These are phyloP conservation scores for Leuciscus idus DNA, from an alignment of 2,113 vertebrate species.

Conservation along the genomic window DNA sequence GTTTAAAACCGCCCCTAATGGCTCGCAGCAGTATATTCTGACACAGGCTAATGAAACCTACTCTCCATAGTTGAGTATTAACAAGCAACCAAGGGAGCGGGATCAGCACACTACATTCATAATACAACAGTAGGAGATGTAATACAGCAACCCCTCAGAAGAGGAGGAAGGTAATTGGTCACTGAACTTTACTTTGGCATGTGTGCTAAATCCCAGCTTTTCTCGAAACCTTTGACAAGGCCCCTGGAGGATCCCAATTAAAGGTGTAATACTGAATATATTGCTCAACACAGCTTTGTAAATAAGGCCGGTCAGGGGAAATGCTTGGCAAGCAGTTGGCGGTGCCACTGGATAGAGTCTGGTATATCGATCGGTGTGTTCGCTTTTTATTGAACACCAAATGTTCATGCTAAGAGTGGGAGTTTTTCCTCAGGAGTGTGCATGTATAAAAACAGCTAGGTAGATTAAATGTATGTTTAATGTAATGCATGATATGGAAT, in stretches of 20 bases:
- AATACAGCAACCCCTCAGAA: constrained; percentile 62
- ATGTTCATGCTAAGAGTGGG: constrained; percentile 17
- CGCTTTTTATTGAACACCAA: constrained; percentile 46
- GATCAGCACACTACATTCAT: constrained; percentile 65
- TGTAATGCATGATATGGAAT: neutral
- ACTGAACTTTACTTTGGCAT: constrained; percentile 66
- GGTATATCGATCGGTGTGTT: constrained; percentile 21
- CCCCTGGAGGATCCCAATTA: constrained; percentile 76
- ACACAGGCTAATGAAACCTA: constrained; percentile 55
- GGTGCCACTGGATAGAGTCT: constrained; percentile 17
- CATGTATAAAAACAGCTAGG: neutral
- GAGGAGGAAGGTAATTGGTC: constrained; percentile 72
- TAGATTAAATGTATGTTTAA: neutral
- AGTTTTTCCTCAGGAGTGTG: neutral
- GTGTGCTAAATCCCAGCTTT: constrained; percentile 57
- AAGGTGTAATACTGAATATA: constrained; percentile 68
- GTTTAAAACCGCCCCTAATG: constrained; percentile 19
- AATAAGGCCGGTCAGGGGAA: constrained; percentile 56
- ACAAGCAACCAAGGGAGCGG: constrained; percentile 46
- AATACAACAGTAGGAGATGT: constrained; percentile 69
- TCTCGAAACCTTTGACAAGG: constrained; percentile 65
- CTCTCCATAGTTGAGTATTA: constrained; percentile 63
- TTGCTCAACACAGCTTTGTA: constrained; percentile 59
- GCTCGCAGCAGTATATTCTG: constrained; percentile 38
- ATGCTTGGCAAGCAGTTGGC: constrained; percentile 60